Conservation (phyloP, 2,113 vertebrate genomes). For the Thalassarche chlororhynchos region DNA sequence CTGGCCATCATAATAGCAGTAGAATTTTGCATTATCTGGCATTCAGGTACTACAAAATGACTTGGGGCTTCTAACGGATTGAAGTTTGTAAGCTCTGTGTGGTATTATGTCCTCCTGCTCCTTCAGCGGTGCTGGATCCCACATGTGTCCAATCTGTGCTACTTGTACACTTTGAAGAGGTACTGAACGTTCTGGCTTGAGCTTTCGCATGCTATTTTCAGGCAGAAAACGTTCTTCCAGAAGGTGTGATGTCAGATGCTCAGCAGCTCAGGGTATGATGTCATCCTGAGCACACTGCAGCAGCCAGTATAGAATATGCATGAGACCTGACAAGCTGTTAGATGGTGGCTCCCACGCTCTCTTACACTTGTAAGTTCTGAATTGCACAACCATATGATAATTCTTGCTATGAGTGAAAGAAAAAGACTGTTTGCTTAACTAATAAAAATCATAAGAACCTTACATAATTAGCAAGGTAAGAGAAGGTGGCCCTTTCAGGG, state of each 20-base stretch:
- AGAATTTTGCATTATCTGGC: neutral
- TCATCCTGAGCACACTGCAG: neutral
- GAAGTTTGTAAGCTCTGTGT: neutral
- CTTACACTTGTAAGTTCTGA: neutral
- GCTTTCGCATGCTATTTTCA: neutral
- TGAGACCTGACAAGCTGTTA: neutral
- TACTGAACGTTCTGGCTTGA: neutral
- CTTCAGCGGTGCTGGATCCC: neutral
- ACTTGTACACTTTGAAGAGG: neutral
- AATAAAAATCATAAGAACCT: neutral
- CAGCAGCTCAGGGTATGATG: neutral
- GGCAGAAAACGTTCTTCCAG: neutral
- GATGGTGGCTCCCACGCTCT: neutral
- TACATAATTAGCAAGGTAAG: neutral
- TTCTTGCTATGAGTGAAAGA: neutral
- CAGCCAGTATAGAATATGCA: neutral
- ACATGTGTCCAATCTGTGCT: neutral
- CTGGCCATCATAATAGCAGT: neutral
- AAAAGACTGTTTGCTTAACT: neutral
- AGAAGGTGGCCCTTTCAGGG: neutral
- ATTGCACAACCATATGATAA: neutral
- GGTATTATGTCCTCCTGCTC: neutral
- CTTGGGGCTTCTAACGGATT: neutral
- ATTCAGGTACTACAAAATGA: neutral
- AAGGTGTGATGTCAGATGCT: constrained; percentile 35